Conservation (phyloP, 1,140 invertebrate genomes). For the Ceratina calcarata region DNA sequence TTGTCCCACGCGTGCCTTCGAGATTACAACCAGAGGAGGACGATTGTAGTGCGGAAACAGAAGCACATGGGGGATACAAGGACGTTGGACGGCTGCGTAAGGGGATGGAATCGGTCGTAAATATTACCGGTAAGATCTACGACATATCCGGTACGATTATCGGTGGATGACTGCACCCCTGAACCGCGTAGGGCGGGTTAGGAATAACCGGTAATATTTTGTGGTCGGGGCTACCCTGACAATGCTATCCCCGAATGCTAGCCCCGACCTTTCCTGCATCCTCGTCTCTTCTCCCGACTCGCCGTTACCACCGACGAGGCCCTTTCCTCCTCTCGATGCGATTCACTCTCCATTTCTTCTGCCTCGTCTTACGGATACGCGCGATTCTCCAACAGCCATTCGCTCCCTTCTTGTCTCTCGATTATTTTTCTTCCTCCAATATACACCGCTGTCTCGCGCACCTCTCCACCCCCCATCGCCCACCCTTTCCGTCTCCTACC, state of each 20-base stretch:
- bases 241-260: constrained; percentile 66
- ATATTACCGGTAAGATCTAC: constrained; percentile 61
- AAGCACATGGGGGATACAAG: neutral
- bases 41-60: neutral
- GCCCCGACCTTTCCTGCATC: constrained; percentile 29
- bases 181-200: constrained; percentile 41
- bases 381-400: constrained; percentile 17
- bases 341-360: constrained; percentile 44
- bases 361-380: constrained; percentile 8
- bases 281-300: constrained; percentile 29
- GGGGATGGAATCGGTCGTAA: constrained; percentile 45
- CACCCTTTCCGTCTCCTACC: neutral
- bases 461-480: neutral
- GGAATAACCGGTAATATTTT: constrained; percentile 67
- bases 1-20: neutral
- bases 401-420: neutral
- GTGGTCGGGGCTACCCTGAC: constrained; percentile 55
- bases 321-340: constrained; percentile 38
- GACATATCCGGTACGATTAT: constrained; percentile 65
- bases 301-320: constrained; percentile 7
- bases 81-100: constrained; percentile 11
- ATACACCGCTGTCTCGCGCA: neutral
- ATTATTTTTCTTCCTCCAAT: neutral
- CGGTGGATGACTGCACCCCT: constrained; percentile 54
- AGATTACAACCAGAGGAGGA: neutral